A percentile compares a stretch with the other conserved stretches of the same genome.
Evolutionary conservation across 1,140 invertebrate genomes (phyloP).

Genomic region (Elymnias hypermnestra): DNA sequence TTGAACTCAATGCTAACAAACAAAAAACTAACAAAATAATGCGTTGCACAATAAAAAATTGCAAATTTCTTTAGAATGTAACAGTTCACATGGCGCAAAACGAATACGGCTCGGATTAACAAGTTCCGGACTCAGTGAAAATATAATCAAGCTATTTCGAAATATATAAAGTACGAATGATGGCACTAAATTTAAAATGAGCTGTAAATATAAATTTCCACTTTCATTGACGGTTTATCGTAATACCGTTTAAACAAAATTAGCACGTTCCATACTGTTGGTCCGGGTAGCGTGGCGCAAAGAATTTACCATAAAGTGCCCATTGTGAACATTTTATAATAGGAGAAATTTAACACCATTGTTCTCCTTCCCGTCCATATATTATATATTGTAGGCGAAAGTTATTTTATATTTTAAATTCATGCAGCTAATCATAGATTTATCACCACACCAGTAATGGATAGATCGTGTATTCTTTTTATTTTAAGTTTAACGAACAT

Average conservation of each 20-base stretch:
- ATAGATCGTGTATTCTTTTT: conserved; percentile 16
- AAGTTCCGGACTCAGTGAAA: not conserved
- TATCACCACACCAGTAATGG: conserved; percentile 20
- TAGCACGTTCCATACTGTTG: conserved; percentile 38
- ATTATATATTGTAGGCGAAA: conserved; percentile 42
- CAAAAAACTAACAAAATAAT: too few relatives aligned
- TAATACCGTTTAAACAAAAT: conserved; percentile 20
- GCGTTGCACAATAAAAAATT: too few relatives aligned
- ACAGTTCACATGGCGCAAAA: too few relatives aligned
- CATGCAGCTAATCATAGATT: conserved; percentile 4
- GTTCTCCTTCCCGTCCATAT: conserved; percentile 43
- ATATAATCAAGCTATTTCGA: not conserved
- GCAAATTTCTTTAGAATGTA: too few relatives aligned
- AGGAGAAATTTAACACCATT: conserved; percentile 61
- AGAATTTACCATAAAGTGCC: conserved; percentile 39
- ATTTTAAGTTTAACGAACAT: conserved; percentile 21
- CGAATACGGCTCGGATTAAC: not conserved
- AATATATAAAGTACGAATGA: not conserved
- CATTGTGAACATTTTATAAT: conserved; percentile 49
- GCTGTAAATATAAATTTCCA: not conserved
- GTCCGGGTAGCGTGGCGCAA: conserved; percentile 30
- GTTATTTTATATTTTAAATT: conserved; percentile 27
- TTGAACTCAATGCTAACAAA: too few relatives aligned
- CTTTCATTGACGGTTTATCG: conserved; percentile 13
- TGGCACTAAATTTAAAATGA: not conserved